These are phyloP conservation scores for Ommatoiulus sabulosus DNA, from an alignment of 2,888 invertebrate genomes.

Conservation along the genomic window DNA sequence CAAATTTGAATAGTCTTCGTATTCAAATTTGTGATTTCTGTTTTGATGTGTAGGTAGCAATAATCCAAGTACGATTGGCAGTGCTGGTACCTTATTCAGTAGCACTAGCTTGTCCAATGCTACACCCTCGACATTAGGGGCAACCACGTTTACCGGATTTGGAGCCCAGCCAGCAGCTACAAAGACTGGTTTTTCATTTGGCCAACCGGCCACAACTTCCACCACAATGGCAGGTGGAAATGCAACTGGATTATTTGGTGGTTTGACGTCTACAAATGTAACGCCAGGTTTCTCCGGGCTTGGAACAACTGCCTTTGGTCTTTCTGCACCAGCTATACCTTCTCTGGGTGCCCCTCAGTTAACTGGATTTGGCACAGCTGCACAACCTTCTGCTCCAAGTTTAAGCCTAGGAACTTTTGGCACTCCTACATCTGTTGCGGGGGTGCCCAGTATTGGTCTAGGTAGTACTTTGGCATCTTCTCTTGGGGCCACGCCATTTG, in stretches of 20 bases:
- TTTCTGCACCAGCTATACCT: background rate
- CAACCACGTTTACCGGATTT: constrained; percentile 6
- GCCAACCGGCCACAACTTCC: constrained; percentile 36
- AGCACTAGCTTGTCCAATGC: constrained; percentile 57
- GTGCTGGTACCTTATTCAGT: constrained; percentile 59
- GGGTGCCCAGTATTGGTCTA: background rate
- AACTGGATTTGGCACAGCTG: background rate
- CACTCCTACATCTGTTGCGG: background rate
- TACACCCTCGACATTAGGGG: background rate
- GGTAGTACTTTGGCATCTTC: constrained; percentile 10
- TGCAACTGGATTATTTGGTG: constrained; percentile 37
- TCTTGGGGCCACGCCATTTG: background rate
- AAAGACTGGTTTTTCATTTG: constrained; percentile 50
- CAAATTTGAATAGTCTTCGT: background rate
- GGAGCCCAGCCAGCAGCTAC: background rate
- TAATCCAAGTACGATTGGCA: constrained; percentile 57
- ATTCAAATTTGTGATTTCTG: background rate
- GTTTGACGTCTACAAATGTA: background rate
- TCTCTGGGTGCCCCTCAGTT: background rate
- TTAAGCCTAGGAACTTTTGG: constrained; percentile 6
- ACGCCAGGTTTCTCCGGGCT: constrained; percentile 20
- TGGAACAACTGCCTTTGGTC: background rate
- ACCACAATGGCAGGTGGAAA: constrained; percentile 33
- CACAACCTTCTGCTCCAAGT: background rate
- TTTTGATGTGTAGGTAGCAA: background rate